Evolutionary conservation across 2,113 vertebrate species (phyloP), one percentile per base, ranked within the genome.

Genomic region (Furnarius figulus): DNA sequence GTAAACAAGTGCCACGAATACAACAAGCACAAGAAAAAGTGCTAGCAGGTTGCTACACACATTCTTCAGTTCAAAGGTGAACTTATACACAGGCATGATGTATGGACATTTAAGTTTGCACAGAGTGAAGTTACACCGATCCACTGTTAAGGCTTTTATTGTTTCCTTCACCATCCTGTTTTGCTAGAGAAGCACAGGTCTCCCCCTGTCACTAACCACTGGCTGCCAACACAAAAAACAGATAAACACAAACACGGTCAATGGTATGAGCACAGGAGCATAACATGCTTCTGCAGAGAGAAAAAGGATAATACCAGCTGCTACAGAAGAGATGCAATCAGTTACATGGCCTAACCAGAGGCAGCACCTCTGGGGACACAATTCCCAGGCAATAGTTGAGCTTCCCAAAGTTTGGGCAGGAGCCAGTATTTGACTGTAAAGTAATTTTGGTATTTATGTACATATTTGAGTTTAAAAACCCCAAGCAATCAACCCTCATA

Each of bases 21-120:
- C 22, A n/a, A 0, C 1, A 21, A 63, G 40, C 67, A 61, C 21
- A 63, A 40, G 25, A 55, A 31, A 20, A 44, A 61, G 91, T 1
- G 14, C 27, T 15, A 58, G 65, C 27, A 37, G 71, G 75, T 40
- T 0, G 0, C 42, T 24, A 30, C 19, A 42, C 11, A 14, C 21
- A 2, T 56, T 52, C 55, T 59, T 53, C 47, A 35, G n/a, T 7
- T 87, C 58, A 42, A 27, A 46, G 66, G 37, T 25, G 11, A 44
- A 9, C 4, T n/a, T 33, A 5, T 7, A 3, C 0, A 5, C 30
- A 49, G 87, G 47, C 53, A 17, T 4, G 0, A 31, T 0, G 2
- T 11, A 14, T 1, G 20, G 39, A 39, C 2, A 7, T 42, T 27
- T 7, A 5, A 2, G 8, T 12, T 46, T 1, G 1, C 30, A 12